These are phyloP conservation scores for Drosophila picticornis DNA, from an alignment of 2,888 invertebrate genomes.

Conservation along the genomic window DNA sequence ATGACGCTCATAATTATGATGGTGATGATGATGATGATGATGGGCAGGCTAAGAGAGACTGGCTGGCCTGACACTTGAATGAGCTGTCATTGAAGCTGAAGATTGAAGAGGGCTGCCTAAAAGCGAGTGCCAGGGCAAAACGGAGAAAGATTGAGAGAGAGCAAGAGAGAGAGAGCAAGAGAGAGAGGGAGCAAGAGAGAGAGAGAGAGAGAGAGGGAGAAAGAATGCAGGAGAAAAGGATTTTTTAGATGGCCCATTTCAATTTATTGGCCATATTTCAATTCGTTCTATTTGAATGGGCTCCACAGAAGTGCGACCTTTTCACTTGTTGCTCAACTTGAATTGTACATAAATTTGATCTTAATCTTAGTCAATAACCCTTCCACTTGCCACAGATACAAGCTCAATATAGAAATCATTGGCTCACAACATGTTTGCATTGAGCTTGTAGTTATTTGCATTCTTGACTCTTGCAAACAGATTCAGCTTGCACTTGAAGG, in stretches of 20 bases:
- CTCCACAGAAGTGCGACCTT: neutral
- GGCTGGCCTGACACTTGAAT: slow-evolving; percentile 62
- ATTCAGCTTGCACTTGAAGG: neutral
- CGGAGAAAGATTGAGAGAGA: neutral
- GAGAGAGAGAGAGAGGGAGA: neutral
- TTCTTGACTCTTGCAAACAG: neutral
- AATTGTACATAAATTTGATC: neutral
- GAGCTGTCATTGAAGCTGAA: slow-evolving; percentile 58
- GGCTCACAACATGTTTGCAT: neutral
- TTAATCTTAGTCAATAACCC: no score
- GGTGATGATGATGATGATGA: slow-evolving; percentile 25
- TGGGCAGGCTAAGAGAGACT: slow-evolving; percentile 37
- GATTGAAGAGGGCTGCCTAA: slow-evolving; percentile 33
- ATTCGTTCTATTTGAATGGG: neutral
- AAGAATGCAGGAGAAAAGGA: neutral
- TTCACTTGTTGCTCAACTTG: neutral
- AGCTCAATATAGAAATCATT: neutral
- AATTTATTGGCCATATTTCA: neutral
- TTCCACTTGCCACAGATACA: no score
- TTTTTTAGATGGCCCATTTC: neutral
- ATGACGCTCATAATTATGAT: slow-evolving; percentile 14
- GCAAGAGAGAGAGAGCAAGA: neutral
- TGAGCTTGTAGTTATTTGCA: neutral
- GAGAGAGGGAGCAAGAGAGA: neutral
- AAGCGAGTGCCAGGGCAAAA: neutral